Evolutionary conservation across 1,140 invertebrate species (phyloP), one percentile per base, ranked within the genome.

Genomic region (Drosophila pachea): DNA sequence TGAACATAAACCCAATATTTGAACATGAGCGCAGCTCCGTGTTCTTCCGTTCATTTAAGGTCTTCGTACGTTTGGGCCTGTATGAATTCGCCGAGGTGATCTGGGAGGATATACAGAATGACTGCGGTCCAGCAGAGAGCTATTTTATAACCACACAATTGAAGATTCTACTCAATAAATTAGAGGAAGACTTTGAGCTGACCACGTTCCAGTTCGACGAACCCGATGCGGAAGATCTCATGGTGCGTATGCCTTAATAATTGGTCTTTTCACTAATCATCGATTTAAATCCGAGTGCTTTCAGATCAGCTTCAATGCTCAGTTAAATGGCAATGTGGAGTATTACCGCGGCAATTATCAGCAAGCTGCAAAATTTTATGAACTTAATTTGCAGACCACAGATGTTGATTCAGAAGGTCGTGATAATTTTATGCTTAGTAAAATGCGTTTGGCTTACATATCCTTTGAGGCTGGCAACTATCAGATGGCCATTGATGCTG

Each of bases 291-390:
- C 22, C 43, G 7, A 36, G 31, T 36, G 29, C 2, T 11, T 14
- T 0, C 22, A 73, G 67, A 35, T 5, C 1, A 55, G 47, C 3
- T 52, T 73, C 9, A 58, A 74, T 22, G 62, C 70, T 4, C 86
- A 88, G 49, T 6, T 86, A 1, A 88, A 88, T 68, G 86, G 86
- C 5, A 86, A 73, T 54, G 69, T 86, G 14, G 78, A 88, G 43
- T 88, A 74, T 48, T 9, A 69, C 38, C 61, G 63, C 0, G 73
- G 67, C 0, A 68, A 82, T 22, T 7, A 48, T 7, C 16, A 29
- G 9, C 45, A 50, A 2, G 78, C 78, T 0, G 62, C 73, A 0
- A 22, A 31, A 5, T 74, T 66, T 6, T 88, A 86, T 60, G 14
- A 36, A n/a, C 7, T 40, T 7, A 61, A 14, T 22, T 3, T 65